These are phyloP conservation scores for Cyclophora albipunctata DNA, from an alignment of 2,888 invertebrate genomes.

Conservation along the genomic window DNA sequence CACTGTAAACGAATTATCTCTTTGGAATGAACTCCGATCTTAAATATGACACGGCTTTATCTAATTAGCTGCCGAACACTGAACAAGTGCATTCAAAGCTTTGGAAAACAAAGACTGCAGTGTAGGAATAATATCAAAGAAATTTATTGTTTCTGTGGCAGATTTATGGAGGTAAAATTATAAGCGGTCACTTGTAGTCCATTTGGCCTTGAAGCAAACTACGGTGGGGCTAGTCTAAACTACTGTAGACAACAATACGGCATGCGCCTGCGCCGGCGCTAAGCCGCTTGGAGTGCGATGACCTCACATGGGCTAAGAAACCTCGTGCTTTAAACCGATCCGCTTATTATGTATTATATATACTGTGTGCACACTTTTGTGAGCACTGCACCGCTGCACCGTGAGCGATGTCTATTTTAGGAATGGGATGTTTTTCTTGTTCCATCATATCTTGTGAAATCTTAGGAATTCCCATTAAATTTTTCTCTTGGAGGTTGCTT, in stretches of 20 bases:
- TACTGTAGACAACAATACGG: conserved; percentile 58
- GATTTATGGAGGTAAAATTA: not conserved
- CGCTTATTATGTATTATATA: conserved; percentile 65
- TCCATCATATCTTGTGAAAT: conserved; percentile 10
- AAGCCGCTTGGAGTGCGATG: conserved; percentile 48
- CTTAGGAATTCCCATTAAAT: conserved; percentile 6
- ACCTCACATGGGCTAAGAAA: conserved; percentile 60
- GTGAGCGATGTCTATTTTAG: conserved; percentile 23
- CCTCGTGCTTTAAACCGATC: conserved; percentile 68
- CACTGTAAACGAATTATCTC: conserved; percentile 9
- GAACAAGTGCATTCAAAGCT: too few relatives aligned
- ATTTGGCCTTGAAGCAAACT: conserved; percentile 43
- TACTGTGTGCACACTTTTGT: conserved; percentile 32
- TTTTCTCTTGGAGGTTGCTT: conserved; percentile 1
- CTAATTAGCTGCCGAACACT: not conserved
- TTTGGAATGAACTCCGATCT: conserved; percentile 4
- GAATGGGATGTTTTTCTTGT: conserved; percentile 15
- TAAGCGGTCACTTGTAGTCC: conserved; percentile 18
- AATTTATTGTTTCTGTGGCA: not conserved
- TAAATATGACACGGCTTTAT: conserved; percentile 6
- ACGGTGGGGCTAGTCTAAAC: conserved; percentile 33
- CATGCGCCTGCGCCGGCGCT: conserved; percentile 54
- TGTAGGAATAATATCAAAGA: too few relatives aligned
- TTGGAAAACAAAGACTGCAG: too few relatives aligned
- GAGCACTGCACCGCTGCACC: conserved; percentile 11